Base-by-base conservation (phyloP, 2,113 vertebrate genomes). In the Crypturellus undulatus region DNA sequence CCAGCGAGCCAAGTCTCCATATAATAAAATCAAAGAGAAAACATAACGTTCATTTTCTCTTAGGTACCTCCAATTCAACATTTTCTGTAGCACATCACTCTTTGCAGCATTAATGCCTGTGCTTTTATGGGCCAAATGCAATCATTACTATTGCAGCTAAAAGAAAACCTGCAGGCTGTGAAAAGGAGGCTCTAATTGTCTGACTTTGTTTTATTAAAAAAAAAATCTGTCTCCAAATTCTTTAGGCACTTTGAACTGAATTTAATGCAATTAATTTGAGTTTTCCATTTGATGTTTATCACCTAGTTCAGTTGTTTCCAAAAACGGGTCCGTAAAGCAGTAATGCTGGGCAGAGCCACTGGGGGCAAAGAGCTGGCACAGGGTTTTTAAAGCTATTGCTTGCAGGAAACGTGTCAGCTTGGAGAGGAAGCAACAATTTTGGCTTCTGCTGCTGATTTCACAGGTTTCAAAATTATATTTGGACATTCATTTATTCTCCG, bases 251-350 rank as follows among this genome's bases (percentile, higher is more conserved):
- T 22, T 49, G 49, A 49, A 49, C 10, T 24, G 21, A 49, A 49
- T 49, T 49, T 49, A 49, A 49, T 49, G 21, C 49, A 49, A 49
- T 22, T 47, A 95, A 93, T 92, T 22, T 72, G 49, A 67, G 84
- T 94, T 96, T 95, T 87, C 58, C 72, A 88, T 69, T 49, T 38
- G 67, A 79, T 92, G 40, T 72, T 91, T 90, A 95, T 92, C 80
- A 6, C n/a, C 63, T 25, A 17, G 30, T 20, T 20, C 51, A 78
- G 56, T 42, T 96, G 91, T 91, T 94, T 91, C 79, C 76, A 77
- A 59, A 88, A 91, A 87, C 38, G 9, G 92, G 45, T 92, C 84
- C 89, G 84, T 38, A 67, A 42, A 95, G 58, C 67, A 82, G 69
- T 72, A 63, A 87, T 36, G 88, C 62, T 81, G 88, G 69, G 81